phyloP scores from a whole-genome alignment of 1,140 invertebrate genomes.

The Helicoverpa zea region DNA sequence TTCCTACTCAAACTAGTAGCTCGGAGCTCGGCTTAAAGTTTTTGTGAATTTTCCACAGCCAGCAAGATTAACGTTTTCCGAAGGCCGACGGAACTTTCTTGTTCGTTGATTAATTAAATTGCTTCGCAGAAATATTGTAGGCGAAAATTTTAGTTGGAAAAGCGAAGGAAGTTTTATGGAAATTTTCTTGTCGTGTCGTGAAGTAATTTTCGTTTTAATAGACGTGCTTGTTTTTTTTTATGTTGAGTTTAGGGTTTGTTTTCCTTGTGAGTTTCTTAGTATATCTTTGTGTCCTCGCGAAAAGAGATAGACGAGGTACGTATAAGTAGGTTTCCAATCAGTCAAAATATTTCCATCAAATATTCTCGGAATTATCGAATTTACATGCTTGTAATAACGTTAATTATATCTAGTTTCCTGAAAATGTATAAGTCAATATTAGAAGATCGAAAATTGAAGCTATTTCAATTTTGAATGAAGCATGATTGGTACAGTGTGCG shows the following conservation, averaged over 20 bases:
- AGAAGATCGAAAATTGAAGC: too few species aligned
- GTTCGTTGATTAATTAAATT: constrained; percentile 70
- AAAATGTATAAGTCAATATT: too few species aligned
- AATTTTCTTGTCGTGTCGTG: constrained; percentile 7
- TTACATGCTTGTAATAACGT: neutral
- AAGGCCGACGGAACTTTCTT: constrained; percentile 56
- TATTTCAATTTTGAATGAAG: neutral
- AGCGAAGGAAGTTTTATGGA: constrained; percentile 2
- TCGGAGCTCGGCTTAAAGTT: constrained; percentile 65
- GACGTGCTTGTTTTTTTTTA: neutral
- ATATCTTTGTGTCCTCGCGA: neutral
- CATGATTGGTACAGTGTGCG: neutral
- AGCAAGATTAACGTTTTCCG: constrained; percentile 65
- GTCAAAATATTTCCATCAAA: neutral
- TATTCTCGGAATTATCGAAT: neutral
- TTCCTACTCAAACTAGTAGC: constrained; percentile 64
- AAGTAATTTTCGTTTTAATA: constrained; percentile 16
- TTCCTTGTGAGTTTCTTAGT: neutral
- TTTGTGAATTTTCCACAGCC: constrained; percentile 69
- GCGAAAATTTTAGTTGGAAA: constrained; percentile 7
- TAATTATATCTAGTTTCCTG: neutral
- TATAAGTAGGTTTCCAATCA: neutral
- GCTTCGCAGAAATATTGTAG: constrained; percentile 43
- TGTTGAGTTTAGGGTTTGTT: neutral
- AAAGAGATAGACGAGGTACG: too few species aligned